Evolutionary conservation across 2,888 invertebrate genomes (phyloP).

Genomic region (Drosophila setosimentum): DNA sequence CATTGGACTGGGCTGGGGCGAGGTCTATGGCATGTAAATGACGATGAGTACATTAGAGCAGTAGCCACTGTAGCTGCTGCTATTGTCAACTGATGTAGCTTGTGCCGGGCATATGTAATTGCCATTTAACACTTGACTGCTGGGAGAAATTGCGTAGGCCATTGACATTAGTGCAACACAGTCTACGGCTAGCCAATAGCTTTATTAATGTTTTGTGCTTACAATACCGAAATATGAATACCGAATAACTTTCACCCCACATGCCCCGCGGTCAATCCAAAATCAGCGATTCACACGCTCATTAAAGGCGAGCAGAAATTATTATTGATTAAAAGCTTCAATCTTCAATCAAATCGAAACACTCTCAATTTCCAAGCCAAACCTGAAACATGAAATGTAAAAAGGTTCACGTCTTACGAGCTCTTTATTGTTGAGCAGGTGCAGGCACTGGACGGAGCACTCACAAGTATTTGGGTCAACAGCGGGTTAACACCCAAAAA

Average conservation of each 20-base stretch:
- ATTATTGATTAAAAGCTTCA: constrained; percentile 44
- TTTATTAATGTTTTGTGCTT: constrained; percentile 50
- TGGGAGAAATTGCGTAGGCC: constrained; percentile 79
- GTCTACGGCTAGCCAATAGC: constrained; percentile 45
- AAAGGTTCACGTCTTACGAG: constrained; percentile 24
- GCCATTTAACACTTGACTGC: constrained; percentile 65
- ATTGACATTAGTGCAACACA: constrained; percentile 56
- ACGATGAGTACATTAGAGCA: constrained; percentile 46
- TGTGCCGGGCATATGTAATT: constrained; percentile 77
- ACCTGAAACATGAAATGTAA: constrained; percentile 1
- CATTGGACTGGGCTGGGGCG: constrained; percentile 57
- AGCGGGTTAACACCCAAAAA: constrained; percentile 73
- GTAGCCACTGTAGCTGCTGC: constrained; percentile 22
- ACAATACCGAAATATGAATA: constrained; percentile 15
- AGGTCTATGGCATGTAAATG: constrained; percentile 78
- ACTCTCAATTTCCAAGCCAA: constrained; percentile 66
- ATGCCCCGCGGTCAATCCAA: constrained; percentile 50
- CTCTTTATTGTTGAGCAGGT: constrained; percentile 36
- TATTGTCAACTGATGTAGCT: constrained; percentile 42
- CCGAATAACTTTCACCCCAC: constrained; percentile 68
- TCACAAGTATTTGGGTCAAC: constrained; percentile 73
- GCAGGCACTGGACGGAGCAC: constrained; percentile 26
- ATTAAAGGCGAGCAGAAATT: constrained; percentile 57
- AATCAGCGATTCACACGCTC: constrained; percentile 68
- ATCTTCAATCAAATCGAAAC: constrained; percentile 63